Evolutionary conservation across 2,113 vertebrate genomes (phyloP), one percentile per base, ranked within the genome.

Genomic region (Taxidea taxus): DNA sequence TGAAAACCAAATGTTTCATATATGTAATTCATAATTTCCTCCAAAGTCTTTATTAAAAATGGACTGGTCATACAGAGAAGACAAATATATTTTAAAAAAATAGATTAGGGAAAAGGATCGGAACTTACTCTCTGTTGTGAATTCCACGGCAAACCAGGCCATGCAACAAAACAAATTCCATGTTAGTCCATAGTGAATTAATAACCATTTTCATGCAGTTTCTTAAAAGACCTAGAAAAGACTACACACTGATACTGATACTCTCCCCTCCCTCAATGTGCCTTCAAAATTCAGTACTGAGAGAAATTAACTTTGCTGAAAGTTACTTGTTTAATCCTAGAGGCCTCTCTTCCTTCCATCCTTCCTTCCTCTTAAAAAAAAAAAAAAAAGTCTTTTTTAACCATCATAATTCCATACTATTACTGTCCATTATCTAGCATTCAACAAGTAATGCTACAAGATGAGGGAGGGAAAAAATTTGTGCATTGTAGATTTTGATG

Each of bases 91-190:
- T 93, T 12, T 4, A 5, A 97, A 95, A 94, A 97, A 98, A 98
- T 2, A 0, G 93, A 98, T 88, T 96, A 97, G 98, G 90, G 92
- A 96, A 97, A 97, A 98, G 92, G 95, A 92, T 56, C 85, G 97
- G 90, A 98, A 99, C 99, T 99, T 99, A 99, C 99, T 99, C 99
- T 99, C 99, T 99, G 99, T 99, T 98, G 99, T 99, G 99, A 99
- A 99, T 99, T 99, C 99, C 99, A 99, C 99, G 96, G 99, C 99
- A 99, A 99, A 99, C 98, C 99, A 99, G 99, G 98, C 98, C 99
- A 99, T 99, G 99, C 99, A 99, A 99, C 99, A 99, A 98, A 98
- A 99, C 98, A 99, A 98, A 99, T 97, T 98, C 98, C 96, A 98
- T 97, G 49, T 99, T 99, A 99, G 98, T 98, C 97, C 96, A 98